These are phyloP conservation scores for Acromyrmex echinatior DNA, from an alignment of 1,140 invertebrate genomes.

Conservation along the genomic window DNA sequence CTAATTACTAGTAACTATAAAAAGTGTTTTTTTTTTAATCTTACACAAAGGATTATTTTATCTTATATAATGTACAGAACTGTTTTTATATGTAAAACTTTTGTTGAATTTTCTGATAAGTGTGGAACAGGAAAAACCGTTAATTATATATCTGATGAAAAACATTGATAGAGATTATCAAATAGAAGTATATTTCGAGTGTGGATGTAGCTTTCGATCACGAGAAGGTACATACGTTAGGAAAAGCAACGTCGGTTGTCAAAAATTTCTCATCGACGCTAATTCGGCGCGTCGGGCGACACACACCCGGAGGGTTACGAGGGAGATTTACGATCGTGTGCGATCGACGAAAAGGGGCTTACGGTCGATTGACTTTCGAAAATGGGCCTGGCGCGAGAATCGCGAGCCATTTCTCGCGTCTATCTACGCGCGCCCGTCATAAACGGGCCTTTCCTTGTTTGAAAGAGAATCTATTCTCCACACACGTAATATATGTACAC, in stretches of 20 bases:
- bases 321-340: conserved; percentile 73
- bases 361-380: conserved; percentile 76
- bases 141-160: background rate
- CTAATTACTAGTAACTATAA: background rate
- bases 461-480: background rate
- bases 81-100: background rate
- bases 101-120: background rate
- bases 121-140: too few species aligned
- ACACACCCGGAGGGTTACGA: conserved; percentile 61
- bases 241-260: conserved; percentile 28
- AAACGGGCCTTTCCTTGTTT: conserved; percentile 32
- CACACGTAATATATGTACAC: background rate
- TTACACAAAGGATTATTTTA: background rate
- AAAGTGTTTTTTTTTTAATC: too few species aligned
- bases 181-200: background rate
- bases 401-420: conserved; percentile 65
- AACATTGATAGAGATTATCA: background rate
- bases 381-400: conserved; percentile 69
- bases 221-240: conserved; percentile 29
- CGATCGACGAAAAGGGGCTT: conserved; percentile 70
- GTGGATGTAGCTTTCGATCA: background rate
- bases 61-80: background rate
- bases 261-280: conserved; percentile 68
- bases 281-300: conserved; percentile 64
- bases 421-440: conserved; percentile 38